phyloP scores from a whole-genome alignment of 2,113 vertebrate genomes.

The Opisthocomus hoazin region DNA sequence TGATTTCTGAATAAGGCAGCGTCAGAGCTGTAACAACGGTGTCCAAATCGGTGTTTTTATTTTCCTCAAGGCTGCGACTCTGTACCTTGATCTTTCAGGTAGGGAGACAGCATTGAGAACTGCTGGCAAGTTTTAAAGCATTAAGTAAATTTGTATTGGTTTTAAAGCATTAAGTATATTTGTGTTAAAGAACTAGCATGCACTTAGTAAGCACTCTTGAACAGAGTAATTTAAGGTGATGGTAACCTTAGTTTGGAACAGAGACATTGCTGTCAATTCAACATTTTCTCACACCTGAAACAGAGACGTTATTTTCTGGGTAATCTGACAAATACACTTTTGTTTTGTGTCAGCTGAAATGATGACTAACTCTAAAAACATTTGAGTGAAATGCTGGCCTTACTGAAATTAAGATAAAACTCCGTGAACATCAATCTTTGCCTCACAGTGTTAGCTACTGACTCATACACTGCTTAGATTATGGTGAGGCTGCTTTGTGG shows the following conservation, averaged over 20 bases:
- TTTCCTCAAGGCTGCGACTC: not conserved
- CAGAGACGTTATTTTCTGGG: not conserved
- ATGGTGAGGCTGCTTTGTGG: not conserved
- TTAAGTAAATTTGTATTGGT: not conserved
- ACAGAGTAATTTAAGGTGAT: not conserved
- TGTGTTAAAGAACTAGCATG: not conserved
- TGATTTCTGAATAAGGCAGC: not conserved
- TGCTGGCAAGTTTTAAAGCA: not conserved
- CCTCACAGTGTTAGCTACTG: not conserved
- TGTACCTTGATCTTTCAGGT: not conserved
- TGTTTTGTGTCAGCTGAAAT: conserved; percentile 23
- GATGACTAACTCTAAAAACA: conserved; percentile 31
- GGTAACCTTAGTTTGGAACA: not conserved
- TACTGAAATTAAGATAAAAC: conserved; percentile 8
- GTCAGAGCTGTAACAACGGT: not conserved
- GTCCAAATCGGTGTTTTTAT: not conserved
- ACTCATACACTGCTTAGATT: not conserved
- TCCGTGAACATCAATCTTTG: not conserved
- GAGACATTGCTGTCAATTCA: not conserved
- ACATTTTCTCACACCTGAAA: not conserved
- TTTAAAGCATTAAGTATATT: not conserved
- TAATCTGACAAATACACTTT: not conserved
- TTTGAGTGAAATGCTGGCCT: not conserved
- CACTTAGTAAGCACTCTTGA: not conserved
- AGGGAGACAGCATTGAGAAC: not conserved